phyloP scores from a whole-genome alignment of 1,140 invertebrate species.

The Penaeus vannamei region DNA sequence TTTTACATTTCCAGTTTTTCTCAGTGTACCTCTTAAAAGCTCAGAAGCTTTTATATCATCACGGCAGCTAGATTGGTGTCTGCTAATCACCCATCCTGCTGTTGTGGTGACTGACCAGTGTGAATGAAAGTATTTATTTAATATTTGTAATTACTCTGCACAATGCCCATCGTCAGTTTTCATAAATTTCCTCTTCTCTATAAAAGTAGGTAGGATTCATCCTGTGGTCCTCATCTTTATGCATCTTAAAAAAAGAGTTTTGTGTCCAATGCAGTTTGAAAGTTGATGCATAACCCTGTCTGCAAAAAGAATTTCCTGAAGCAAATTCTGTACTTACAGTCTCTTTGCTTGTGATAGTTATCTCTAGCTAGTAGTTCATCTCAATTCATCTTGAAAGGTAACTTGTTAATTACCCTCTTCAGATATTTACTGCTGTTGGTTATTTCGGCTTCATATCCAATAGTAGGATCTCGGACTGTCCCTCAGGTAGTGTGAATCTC shows the following conservation, averaged over 20 bases:
- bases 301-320: constrained; percentile 31
- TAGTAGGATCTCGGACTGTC: constrained; percentile 30
- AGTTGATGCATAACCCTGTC: constrained; percentile 62
- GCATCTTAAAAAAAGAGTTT: constrained; percentile 42
- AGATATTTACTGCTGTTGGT: constrained; percentile 30
- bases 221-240: constrained; percentile 36
- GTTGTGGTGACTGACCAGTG: constrained; percentile 38
- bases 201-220: constrained; percentile 46
- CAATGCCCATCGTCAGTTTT: constrained; percentile 40
- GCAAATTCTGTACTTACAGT: constrained; percentile 61
- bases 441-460: constrained; percentile 56
- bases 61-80: constrained; percentile 34
- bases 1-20: constrained; percentile 51
- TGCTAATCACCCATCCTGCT: constrained; percentile 23
- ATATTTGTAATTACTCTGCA: constrained; percentile 49
- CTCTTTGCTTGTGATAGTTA: constrained; percentile 62
- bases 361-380: constrained; percentile 60
- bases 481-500: constrained; percentile 20
- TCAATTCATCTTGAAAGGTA: constrained; percentile 54
- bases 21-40: constrained; percentile 46
- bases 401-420: constrained; percentile 32
- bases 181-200: constrained; percentile 39
- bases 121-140: constrained; percentile 38
- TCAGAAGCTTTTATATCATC: constrained; percentile 37
- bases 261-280: constrained; percentile 48